These are phyloP conservation scores for Propithecus coquereli DNA, from an alignment of 2,113 vertebrate species.

Conservation along the genomic window DNA sequence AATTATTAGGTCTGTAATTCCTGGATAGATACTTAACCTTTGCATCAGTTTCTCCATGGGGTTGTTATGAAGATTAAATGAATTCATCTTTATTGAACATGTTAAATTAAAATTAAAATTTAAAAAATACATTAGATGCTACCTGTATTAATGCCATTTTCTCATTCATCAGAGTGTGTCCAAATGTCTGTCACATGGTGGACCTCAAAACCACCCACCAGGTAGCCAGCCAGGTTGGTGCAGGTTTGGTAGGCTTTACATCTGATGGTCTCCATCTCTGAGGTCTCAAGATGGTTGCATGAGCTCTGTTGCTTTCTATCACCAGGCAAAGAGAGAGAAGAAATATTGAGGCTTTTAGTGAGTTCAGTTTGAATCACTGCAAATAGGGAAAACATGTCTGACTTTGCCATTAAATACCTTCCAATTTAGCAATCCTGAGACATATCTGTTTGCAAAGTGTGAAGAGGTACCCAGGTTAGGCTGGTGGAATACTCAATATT, in stretches of 20 bases:
- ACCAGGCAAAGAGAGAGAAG: not conserved
- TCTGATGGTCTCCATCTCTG: not conserved
- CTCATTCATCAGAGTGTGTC: not conserved
- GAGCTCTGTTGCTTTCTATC: not conserved
- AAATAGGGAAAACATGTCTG: conserved; percentile 35
- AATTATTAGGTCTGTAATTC: not conserved
- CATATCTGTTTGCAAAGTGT: conserved; percentile 70
- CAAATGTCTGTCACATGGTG: not conserved
- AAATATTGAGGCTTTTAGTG: not conserved
- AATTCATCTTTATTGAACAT: not conserved
- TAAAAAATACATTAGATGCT: not conserved
- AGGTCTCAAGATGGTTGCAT: not conserved
- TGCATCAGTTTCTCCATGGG: not conserved
- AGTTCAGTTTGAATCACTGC: conserved; percentile 5
- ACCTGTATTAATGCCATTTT: not conserved
- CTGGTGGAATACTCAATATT: conserved; percentile 71
- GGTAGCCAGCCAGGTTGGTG: not conserved
- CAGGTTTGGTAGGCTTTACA: not conserved
- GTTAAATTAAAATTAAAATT: not conserved
- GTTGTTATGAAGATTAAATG: not conserved
- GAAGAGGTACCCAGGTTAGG: conserved; percentile 56
- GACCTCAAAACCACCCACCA: not conserved
- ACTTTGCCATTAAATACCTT: conserved; percentile 53
- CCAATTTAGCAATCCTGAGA: conserved; percentile 51
- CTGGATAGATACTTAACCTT: not conserved